Base-by-base conservation (phyloP, 2,113 vertebrate genomes). In the Bombycilla garrulus region DNA sequence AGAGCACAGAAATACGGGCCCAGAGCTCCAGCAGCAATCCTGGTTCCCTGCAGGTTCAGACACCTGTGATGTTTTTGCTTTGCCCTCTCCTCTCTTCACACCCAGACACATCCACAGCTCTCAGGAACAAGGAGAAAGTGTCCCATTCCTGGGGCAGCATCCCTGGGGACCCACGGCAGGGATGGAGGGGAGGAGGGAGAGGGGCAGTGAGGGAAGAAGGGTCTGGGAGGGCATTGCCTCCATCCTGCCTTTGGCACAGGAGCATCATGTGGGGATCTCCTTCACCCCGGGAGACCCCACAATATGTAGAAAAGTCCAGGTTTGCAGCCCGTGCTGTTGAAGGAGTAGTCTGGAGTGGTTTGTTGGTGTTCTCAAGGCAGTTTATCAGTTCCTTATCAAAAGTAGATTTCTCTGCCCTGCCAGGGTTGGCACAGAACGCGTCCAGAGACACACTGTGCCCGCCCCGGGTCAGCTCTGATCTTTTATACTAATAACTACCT, bases 91-190 rank as follows among this genome's bases (percentile, higher is more conserved):
- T 66, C 15, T 50, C 31, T 84, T 38, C 20, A 26, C 28, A 15
- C 17, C 7, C 22, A 19, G 18, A 3, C 13, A 36, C 8, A n/a
- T 1, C 40, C n/a, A 12, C 24, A 40, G 24, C 71, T 45, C 80
- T 44, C 54, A 82, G 70, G 36, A 62, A 58, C 3, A 6, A 51
- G 31, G 61, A 33, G 45, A 22, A 33, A 4, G 4, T 3, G 33
- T 21, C 28, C 24, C 16, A 8, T 25, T 31, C 16, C 42, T 45
- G 40, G 26, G 22, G 23, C 11, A 57, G 23, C 51, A 29, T 18
- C 70, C 57, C 44, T 24, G 33, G 10, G 61, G 24, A 48, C 2
- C 22, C 38, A 14, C 0, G 0, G 35, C 15, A 17, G 7, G 33
- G 23, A 20, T 35, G 25, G 78, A 8, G 19, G 6, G 29, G 5